Evolutionary conservation across 2,797 vertebrate genomes (phyloP).

Genomic region (Bradypus variegatus): DNA sequence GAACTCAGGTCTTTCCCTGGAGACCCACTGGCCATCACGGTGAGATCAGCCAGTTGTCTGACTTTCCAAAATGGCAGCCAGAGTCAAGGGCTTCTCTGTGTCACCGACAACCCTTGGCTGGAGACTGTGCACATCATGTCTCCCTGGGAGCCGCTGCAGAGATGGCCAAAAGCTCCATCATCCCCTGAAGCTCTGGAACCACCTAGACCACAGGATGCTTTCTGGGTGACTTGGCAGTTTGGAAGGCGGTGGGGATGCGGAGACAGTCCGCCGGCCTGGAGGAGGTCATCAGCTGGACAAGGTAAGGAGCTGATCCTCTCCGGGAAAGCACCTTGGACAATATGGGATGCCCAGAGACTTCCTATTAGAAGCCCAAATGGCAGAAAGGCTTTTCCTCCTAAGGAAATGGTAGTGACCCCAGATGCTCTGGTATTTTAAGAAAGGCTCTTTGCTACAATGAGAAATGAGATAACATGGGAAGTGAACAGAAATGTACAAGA

Average conservation of each 20-base stretch:
- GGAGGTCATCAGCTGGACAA: not conserved
- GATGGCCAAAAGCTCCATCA: rapidly evolving
- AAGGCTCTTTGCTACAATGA: not conserved
- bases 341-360: not conserved
- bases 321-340: not conserved
- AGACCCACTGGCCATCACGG: not conserved
- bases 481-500: not conserved
- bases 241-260: too few relatives aligned
- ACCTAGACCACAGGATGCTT: not conserved
- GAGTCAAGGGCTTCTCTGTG: rapidly evolving
- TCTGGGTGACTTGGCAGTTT: not conserved
- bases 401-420: not conserved
- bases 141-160: rapidly evolving
- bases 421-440: not conserved
- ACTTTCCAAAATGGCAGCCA: rapidly evolving
- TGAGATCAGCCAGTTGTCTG: rapidly evolving
- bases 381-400: not conserved
- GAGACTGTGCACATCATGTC: rapidly evolving
- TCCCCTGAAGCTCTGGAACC: not conserved
- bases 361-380: rapidly evolving
- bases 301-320: not conserved
- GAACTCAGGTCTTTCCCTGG: not conserved
- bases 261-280: too few relatives aligned
- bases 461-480: rapidly evolving
- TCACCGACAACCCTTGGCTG: too few relatives aligned